Evolutionary conservation across 2,113 vertebrate genomes (phyloP).

Genomic region (Nothocercus julius): DNA sequence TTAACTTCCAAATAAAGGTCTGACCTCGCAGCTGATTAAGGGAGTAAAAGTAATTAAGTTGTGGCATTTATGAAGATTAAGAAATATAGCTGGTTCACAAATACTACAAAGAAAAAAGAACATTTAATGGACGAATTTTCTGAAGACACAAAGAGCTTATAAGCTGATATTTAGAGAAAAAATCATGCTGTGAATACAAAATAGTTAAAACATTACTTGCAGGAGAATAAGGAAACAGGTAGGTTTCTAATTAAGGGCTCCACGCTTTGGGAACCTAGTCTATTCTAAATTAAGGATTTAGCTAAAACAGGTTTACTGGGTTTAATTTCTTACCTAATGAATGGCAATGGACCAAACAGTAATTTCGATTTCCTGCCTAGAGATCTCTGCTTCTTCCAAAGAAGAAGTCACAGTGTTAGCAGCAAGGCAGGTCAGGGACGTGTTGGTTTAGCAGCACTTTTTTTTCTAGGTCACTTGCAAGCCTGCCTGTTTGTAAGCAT

Average conservation of each 20-base stretch:
- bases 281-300: not conserved
- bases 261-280: not conserved
- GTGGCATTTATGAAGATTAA: conserved; percentile 71
- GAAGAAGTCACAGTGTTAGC: not conserved
- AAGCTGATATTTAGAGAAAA: conserved; percentile 23
- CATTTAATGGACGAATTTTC: conserved; percentile 28
- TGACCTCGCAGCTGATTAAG: conserved; percentile 55
- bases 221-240: not conserved
- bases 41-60: conserved; percentile 70
- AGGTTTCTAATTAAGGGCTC: conserved; percentile 1
- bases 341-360: conserved; percentile 17
- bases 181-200: not conserved
- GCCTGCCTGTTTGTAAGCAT: not conserved
- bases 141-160: not conserved
- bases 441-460: not conserved
- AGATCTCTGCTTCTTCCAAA: not conserved
- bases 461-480: not conserved
- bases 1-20: conserved; percentile 67
- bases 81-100: conserved; percentile 67
- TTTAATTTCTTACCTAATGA: not conserved
- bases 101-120: conserved; percentile 40
- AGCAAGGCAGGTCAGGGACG: not conserved
- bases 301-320: not conserved
- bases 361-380: not conserved
- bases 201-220: not conserved